Evolutionary conservation across 2,888 invertebrate species (phyloP).

Genomic region (Eupithecia subumbrata): DNA sequence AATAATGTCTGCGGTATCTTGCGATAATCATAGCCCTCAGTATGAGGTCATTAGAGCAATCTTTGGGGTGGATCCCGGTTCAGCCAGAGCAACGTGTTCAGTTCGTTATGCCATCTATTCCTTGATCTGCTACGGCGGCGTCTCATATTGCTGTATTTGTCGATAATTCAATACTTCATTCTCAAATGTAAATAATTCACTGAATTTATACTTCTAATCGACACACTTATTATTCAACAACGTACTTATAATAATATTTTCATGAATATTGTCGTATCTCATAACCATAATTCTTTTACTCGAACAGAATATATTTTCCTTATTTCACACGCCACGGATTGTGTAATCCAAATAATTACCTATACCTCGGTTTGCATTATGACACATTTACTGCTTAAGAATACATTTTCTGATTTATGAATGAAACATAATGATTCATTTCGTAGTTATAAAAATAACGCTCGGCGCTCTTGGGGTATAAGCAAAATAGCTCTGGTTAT

Average conservation of each 20-base stretch:
- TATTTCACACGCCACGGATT: conserved; percentile 30
- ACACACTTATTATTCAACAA: conserved; percentile 1
- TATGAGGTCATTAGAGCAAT: too few species aligned
- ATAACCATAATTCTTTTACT: neutral
- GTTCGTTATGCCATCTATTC: neutral
- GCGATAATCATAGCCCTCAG: neutral
- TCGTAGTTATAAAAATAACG: neutral
- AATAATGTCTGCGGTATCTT: too few species aligned
- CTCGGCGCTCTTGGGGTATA: neutral
- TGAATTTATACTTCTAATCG: neutral
- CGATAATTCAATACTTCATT: neutral
- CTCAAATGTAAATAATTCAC: neutral
- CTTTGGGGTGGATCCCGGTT: too few species aligned
- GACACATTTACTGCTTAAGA: conserved; percentile 6
- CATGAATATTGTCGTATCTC: conserved; percentile 8
- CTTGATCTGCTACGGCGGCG: neutral
- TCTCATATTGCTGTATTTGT: too few species aligned
- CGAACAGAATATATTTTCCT: conserved; percentile 34
- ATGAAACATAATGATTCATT: conserved; percentile 20
- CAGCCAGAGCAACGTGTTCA: too few species aligned
- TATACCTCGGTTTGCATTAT: too few species aligned
- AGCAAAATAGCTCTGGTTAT: neutral
- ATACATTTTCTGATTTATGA: conserved; percentile 11
- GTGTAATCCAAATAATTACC: conserved; percentile 26
- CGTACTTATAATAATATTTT: too few species aligned